Evolutionary conservation across 1,140 invertebrate genomes (phyloP).

Genomic region (Brachionus calyciflorus): DNA sequence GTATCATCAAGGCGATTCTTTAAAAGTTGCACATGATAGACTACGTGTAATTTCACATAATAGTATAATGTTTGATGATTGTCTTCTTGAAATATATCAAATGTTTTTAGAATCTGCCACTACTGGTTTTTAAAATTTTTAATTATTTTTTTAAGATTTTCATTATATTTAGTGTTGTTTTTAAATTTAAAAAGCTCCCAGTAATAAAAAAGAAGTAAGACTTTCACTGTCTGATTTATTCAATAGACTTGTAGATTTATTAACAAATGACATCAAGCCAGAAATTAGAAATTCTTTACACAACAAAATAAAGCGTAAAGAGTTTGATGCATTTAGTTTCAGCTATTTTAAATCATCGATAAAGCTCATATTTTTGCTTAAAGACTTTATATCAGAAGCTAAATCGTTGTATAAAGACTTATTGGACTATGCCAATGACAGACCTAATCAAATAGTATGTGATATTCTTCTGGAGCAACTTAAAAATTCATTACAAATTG

Average conservation of each 20-base stretch:
- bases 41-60: constrained; percentile 4
- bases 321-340: constrained; percentile 25
- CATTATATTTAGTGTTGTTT: background rate
- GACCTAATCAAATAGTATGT: constrained; percentile 18
- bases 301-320: constrained; percentile 23
- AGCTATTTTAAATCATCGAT: constrained; percentile 31
- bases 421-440: background rate
- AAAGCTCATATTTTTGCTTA: constrained; percentile 7
- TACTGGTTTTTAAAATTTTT: too few species aligned
- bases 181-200: background rate
- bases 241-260: constrained; percentile 8
- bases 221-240: constrained; percentile 23
- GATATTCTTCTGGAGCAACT: constrained; percentile 15
- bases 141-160: too few species aligned
- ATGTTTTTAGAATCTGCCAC: constrained; percentile 11
- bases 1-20: background rate
- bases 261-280: constrained; percentile 22
- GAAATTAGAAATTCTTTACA: constrained; percentile 8
- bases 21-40: constrained; percentile 16
- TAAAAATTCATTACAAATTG: constrained; percentile 8
- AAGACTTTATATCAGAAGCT: background rate
- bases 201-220: constrained; percentile 27
- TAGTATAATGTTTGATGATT: constrained; percentile 43
- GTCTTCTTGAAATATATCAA: constrained; percentile 36
- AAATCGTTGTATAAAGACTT: constrained; percentile 8